Percentiles rank a stretch among this genome's conserved stretches.
Conservation (phyloP, 2,888 invertebrate species). For the Agapetus fuscipes region DNA sequence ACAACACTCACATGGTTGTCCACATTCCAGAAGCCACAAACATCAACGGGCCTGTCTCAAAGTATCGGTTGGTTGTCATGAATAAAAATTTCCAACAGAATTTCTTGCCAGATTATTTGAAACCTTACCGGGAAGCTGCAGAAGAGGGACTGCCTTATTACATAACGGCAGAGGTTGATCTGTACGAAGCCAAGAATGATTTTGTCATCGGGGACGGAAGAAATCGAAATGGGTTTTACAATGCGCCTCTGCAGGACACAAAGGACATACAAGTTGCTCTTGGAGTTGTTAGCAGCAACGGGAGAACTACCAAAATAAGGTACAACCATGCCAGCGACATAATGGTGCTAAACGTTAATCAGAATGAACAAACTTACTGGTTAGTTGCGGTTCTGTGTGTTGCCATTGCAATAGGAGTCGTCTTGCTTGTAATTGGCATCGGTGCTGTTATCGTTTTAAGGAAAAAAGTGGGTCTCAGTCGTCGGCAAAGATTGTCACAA, state of each 20-base stretch:
- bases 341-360: constrained; percentile 43
- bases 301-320: constrained; percentile 53
- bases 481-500: constrained; percentile 40
- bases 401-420: constrained; percentile 61
- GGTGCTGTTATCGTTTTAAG: constrained; percentile 53
- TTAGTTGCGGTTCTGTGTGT: constrained; percentile 45
- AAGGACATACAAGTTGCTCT: constrained; percentile 58
- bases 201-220: constrained; percentile 72
- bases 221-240: constrained; percentile 64
- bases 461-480: constrained; percentile 31
- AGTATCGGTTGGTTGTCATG: constrained; percentile 66
- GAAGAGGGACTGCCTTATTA: constrained; percentile 67
- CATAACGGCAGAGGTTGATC: constrained; percentile 69
- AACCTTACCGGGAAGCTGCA: constrained; percentile 56
- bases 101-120: constrained; percentile 50
- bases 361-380: constrained; percentile 38
- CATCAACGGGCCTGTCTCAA: constrained; percentile 68
- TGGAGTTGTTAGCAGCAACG: constrained; percentile 60
- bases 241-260: constrained; percentile 58
- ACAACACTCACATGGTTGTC: constrained; percentile 54
- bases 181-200: constrained; percentile 50
- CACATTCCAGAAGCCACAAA: constrained; percentile 58
- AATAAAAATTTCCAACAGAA: constrained; percentile 54
- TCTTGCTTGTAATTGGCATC: constrained; percentile 55
- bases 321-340: constrained; percentile 50